Conservation (phyloP, 2,797 vertebrate species). For the Cuculus canorus region DNA sequence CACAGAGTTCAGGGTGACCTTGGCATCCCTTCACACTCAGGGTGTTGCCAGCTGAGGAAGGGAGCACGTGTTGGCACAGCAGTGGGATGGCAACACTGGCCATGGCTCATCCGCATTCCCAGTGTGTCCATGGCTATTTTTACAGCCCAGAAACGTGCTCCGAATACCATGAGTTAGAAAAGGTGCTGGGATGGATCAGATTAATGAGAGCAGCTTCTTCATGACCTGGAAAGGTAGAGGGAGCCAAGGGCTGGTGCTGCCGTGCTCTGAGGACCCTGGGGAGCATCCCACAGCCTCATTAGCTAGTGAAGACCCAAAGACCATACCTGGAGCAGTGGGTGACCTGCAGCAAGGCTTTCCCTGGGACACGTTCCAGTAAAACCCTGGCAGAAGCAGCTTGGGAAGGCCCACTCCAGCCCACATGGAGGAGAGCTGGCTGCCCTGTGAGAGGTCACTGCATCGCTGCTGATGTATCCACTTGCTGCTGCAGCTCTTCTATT, state of each 20-base stretch:
- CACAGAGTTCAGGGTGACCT: background rate
- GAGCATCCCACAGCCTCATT: background rate
- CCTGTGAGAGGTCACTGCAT: background rate
- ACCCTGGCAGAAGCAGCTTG: background rate
- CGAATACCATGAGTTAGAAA: background rate
- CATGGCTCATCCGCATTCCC: accelerated
- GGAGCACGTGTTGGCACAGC: background rate
- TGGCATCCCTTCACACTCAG: accelerated
- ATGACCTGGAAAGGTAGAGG: background rate
- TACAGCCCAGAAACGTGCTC: background rate
- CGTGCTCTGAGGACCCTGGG: background rate
- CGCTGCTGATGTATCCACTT: accelerated
- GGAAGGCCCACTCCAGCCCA: background rate
- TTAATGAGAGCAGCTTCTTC: background rate
- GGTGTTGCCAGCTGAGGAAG: background rate
- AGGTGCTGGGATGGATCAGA: background rate
- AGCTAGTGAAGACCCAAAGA: background rate
- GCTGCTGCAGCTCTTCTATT: background rate
- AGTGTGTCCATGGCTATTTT: background rate
- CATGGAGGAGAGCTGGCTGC: background rate
- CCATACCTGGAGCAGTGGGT: background rate
- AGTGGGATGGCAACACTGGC: background rate
- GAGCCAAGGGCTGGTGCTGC: background rate
- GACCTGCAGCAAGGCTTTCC: background rate
- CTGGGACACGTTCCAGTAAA: background rate